Evolutionary conservation across 2,797 vertebrate genomes (phyloP), one percentile per base, ranked within the genome.

Genomic region (Anas bahamensis): DNA sequence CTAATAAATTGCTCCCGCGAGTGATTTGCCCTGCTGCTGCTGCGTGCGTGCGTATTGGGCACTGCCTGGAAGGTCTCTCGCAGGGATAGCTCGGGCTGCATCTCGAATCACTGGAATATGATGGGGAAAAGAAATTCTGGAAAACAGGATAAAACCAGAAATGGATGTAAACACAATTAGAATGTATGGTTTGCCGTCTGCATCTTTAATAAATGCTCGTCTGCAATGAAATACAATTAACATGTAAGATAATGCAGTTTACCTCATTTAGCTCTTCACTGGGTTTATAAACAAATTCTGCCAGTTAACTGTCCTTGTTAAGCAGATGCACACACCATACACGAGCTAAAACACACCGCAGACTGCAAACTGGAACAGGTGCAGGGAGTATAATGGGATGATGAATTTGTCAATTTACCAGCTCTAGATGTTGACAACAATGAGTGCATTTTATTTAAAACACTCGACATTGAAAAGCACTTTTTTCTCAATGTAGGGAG

Each of bases 231-330:
- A 98, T 96, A 94, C 94, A 97, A 97, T 98, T 98, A 98, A 95
- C 83, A 26, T 97, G 96, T 95, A 92, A 53, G 89, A 97, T 98
- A 98, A 98, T 98, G 90, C 68, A 90, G 92, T 98, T 98, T 97
- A 92, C 96, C 92, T 97, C 97, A 96, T 97, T 97, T 97, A 97
- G 97, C 94, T 97, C 92, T 96, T 97, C 95, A 95, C 85, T 94
- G 95, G 96, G 61, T 97, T 97, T 97, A 96, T 98, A 97, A 98
- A 97, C 97, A 98, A 98, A 98, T 97, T 95, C 97, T 98, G 93
- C 92, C 95, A 53, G 97, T 97, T 97, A 97, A 96, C 96, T 90
- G 91, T 84, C 81, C 89, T 91, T 94, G 94, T 95, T 95, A 97
- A 97, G 91, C 97, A 98, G 97, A 98, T 98, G 97, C 86, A 89